Evolutionary conservation across 2,888 invertebrate species (phyloP).

Genomic region (Thera britannica): DNA sequence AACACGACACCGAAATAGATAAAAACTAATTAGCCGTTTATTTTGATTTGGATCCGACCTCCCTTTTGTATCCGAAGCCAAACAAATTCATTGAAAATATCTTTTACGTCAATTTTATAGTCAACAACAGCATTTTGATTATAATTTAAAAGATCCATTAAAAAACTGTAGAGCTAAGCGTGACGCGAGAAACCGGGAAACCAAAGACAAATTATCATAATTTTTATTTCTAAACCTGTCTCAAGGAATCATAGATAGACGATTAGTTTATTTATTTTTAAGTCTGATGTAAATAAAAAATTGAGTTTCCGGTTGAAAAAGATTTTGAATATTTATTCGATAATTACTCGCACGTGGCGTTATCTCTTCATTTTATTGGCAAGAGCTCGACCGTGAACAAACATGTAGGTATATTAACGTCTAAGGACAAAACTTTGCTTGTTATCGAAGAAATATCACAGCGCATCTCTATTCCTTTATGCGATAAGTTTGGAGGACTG

Average conservation of each 20-base stretch:
- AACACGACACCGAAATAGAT: constrained; percentile 44
- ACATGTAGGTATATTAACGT: constrained; percentile 51
- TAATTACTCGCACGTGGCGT: constrained; percentile 39
- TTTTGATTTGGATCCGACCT: constrained; percentile 19
- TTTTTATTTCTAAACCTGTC: not conserved
- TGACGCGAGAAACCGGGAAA: not conserved
- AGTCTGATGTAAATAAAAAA: not conserved
- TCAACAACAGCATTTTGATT: not conserved
- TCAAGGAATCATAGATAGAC: not conserved
- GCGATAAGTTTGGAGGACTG: constrained; percentile 69
- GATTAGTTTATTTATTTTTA: not conserved
- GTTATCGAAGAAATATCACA: constrained; percentile 79
- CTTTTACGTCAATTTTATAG: not conserved
- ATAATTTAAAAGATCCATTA: not conserved
- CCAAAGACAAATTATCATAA: not conserved
- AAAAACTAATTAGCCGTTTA: constrained; percentile 40
- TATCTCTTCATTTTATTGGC: constrained; percentile 50
- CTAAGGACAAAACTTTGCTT: constrained; percentile 74
- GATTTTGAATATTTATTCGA: constrained; percentile 43
- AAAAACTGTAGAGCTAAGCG: not conserved
- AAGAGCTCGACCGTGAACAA: constrained; percentile 53
- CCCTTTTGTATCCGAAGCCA: constrained; percentile 2
- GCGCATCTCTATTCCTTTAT: constrained; percentile 73
- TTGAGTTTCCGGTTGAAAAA: constrained; percentile 29
- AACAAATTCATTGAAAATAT: constrained; percentile 13